Evolutionary conservation across 2,113 vertebrate genomes (phyloP), one percentile per base, ranked within the genome.

Genomic region (Silurus meridionalis): DNA sequence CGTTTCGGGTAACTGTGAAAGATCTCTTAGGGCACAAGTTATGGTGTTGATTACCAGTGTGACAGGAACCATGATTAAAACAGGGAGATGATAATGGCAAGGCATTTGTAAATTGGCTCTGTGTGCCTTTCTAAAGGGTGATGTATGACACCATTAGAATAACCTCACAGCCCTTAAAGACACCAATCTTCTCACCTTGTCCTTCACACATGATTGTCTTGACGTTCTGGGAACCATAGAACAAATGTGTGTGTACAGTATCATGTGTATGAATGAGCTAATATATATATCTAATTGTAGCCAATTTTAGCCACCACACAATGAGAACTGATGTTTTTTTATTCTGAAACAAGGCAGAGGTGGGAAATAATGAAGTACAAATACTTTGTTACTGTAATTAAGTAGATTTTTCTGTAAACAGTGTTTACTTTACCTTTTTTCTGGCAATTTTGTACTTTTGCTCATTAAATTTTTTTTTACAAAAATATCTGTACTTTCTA

Each of bases 51-150:
- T 95, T 94, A 94, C 93, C 90, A 66, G 89, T 88, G 90, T 94
- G 94, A 95, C 94, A 94, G 93, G 93, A 94, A 92, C 93, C 93
- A 93, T 94, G 94, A 95, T 95, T 95, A 95, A 94, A 89, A 95
- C 94, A 92, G 92, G 93, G 92, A 88, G 93, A 94, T 93, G 93
- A 93, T 95, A 95, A 95, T 94, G 93, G 93, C 93, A 92, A 92
- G 92, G 93, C 94, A 94, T 95, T 95, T 92, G 94, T 94, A 94
- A 93, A 94, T 94, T 94, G 83, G 93, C 93, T 94, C 92, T 93
- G 93, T 93, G 93, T 93, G 91, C 92, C 92, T 93, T 93, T 94
- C 93, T 93, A 92, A 94, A 94, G 92, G 92, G 90, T 95, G 94
- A 95, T 95, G 93, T 95, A 95, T 93, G 93, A 93, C 93, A 91